Evolutionary conservation across 1,140 invertebrate species (phyloP), one percentile per base, ranked within the genome.

Genomic region (Nephila pilipes): DNA sequence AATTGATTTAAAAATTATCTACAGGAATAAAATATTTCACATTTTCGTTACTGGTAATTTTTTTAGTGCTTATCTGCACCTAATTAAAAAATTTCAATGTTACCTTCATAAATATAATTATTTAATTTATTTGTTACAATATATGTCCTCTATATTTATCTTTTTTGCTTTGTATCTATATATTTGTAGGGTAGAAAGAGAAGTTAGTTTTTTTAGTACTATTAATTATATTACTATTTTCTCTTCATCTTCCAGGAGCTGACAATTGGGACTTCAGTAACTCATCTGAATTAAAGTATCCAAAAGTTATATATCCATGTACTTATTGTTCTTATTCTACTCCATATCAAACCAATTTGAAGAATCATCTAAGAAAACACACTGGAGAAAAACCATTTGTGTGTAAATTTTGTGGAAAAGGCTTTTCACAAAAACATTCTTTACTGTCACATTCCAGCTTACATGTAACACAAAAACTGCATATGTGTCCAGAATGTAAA

Each of bases 401-500:
- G 3, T 90, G 87, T 36, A 55, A 22, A 29, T n/a, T 93, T 63
- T 93, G 91, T 63, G 91, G 91, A n/a, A 94, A 93, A 88, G 55
- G 97, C 18, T 98, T 98, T 94, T 96, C 96, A 0, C 96, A 97
- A 94, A 97, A 96, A 83, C 95, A 96, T 5, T 96, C 97, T 94
- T 94, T 97, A 0, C 96, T 96, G 93, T 96, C 96, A 2, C 96
- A 97, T 94, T 29, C 32, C 38, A 46, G 16, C 16, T 55, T 65
- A 8, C 87, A 88, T 88, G 36, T 12, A 22, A 25, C 87, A 63
- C 87, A 88, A 46, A 65, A 88, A 18, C n/a, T 88, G 10, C 32
- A 63, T 69, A 88, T 88, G 87, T 88, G 87, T 25, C 22, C 29
- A 14, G 60, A 36, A 29, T 88, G 87, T 38, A 69, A 88, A 46